phyloP scores from a whole-genome alignment of 2,113 vertebrate species.

The Siniperca chuatsi region DNA sequence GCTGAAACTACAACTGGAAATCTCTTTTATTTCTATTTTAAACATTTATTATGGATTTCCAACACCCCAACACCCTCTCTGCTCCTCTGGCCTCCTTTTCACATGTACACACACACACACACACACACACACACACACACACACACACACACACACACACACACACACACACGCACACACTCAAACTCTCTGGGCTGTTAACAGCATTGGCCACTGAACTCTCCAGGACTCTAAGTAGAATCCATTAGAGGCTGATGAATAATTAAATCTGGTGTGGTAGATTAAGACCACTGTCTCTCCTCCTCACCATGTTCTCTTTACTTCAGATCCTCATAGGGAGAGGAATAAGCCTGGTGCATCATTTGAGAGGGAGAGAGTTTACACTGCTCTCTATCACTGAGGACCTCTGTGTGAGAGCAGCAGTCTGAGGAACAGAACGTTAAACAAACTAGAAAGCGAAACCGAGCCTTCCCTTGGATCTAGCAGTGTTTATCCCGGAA shows the following conservation, averaged over 20 bases:
- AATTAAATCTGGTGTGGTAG: conserved; percentile 69
- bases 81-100: conserved; percentile 48
- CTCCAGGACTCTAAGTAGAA: conserved; percentile 74
- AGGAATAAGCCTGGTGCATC: conserved; percentile 1
- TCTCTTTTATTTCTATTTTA: not conserved
- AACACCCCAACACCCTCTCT: not conserved
- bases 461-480: conserved; percentile 23
- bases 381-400: not conserved
- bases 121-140: conserved; percentile 8
- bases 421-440: conserved; percentile 33
- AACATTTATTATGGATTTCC: not conserved
- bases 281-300: conserved; percentile 66
- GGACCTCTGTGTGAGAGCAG: conserved; percentile 17
- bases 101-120: not conserved
- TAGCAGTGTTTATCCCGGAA: conserved; percentile 29
- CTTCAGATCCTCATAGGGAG: conserved; percentile 46
- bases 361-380: not conserved
- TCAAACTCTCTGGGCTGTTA: conserved; percentile 37
- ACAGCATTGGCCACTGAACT: conserved; percentile 64
- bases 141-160: conserved; percentile 19
- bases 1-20: not conserved
- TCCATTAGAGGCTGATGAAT: conserved; percentile 76
- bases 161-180: not conserved
- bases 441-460: conserved; percentile 56
- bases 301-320: conserved; percentile 46